Base-by-base conservation (phyloP, 2,113 vertebrate species). In the Cyanistes caeruleus region DNA sequence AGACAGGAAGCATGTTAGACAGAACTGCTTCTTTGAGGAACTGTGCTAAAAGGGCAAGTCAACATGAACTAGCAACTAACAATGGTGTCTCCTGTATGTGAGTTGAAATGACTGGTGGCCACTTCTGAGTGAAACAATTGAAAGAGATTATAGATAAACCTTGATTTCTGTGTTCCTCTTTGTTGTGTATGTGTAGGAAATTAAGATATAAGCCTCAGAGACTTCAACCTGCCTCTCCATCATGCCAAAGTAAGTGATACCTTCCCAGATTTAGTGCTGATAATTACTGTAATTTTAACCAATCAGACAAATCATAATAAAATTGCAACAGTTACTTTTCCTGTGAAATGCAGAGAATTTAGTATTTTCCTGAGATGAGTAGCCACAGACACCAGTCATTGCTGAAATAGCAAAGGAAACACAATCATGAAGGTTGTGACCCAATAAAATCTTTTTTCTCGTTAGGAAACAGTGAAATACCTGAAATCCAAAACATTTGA, bases 161-260 rank as follows among this genome's bases (percentile, higher is more conserved):
- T 51, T 46, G 5, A 63, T 68, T 68, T 75, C 17, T 52, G 48
- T 52, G 30, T n/a, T 63, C 48, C 30, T n/a, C 23, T 41, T 78
- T 27, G 24, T 41, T 27, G 30, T 52, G 11, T n/a, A 17, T n/a
- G 18, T 63, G 14, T 52, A 63, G 48, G 10, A 90, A 77, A 84
- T 48, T 13, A 56, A 62, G 46, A 79, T 25, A 23, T 0, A 2
- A 93, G 9, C 25, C 35, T 76, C 53, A 68, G 27, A 90, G 70
- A 10, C 33, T 74, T 80, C 60, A 49, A 13, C 13, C 13, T 72
- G 10, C 0, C 0, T 35, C 16, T 90, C 31, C 41, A 73, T 13
- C 4, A 0, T 69, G 39, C 19, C 65, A 82, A 28, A 1, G 1
- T 4, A 67, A 3, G 18, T 58, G 43, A n/a, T 25, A 70, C 10